Conservation (phyloP, 2,113 vertebrate species). For the Campylorhamphus procurvoides region DNA sequence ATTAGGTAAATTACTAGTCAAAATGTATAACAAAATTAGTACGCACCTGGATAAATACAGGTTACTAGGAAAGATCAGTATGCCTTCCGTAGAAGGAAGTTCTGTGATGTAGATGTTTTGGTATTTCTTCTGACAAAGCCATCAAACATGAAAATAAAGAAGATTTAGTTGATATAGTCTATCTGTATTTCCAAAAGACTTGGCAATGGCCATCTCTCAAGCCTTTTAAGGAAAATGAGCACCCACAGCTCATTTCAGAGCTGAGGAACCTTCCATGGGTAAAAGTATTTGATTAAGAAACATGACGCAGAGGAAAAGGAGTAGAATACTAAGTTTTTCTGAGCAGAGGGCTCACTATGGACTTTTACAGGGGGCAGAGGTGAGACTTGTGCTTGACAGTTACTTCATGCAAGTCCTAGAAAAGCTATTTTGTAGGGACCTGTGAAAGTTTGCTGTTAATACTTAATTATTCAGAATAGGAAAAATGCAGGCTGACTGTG, state of each 20-base stretch:
- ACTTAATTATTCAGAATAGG: not conserved
- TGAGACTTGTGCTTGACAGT: not conserved
- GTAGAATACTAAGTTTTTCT: not conserved
- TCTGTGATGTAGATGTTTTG: not conserved
- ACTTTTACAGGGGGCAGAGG: not conserved
- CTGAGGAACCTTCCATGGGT: not conserved
- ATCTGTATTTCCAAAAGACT: not conserved
- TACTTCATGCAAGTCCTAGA: not conserved
- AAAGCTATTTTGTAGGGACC: not conserved
- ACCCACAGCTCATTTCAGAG: not conserved
- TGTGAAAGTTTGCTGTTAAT: not conserved
- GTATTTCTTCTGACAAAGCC: not conserved
- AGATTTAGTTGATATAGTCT: not conserved
- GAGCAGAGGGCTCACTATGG: not conserved
- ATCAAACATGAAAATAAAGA: not conserved
- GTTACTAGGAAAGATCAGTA: not conserved
- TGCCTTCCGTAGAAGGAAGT: not conserved
- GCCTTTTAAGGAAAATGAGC: not conserved
- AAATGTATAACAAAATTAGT: not conserved
- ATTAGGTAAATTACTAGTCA: not conserved
- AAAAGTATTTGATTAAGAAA: not conserved
- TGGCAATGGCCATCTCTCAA: not conserved
- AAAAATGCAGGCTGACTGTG: not conserved
- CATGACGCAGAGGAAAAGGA: not conserved
- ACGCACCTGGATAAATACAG: not conserved